Base-by-base conservation (phyloP, 2,888 invertebrate species). In the Anticlea derivata region DNA sequence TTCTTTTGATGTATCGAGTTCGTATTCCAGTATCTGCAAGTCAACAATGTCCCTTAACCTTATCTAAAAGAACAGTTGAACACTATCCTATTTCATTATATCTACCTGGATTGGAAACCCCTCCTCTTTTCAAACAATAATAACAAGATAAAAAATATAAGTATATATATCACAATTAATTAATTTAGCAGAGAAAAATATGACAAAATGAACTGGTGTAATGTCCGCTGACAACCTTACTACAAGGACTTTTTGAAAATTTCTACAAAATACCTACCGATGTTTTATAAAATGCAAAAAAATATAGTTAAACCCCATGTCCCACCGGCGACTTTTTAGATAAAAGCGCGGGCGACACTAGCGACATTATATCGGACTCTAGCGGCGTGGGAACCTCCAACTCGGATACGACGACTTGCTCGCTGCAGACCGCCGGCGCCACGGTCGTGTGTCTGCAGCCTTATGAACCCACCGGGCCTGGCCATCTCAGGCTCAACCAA, bases 281-380 rank as follows among this genome's bases (percentile, higher is more conserved):
- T 10, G 3, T 39, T 10, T 30, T 12, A n/a, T 30, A n/a, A 41
- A 31, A 23, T 13, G 12, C 7, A 23, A 39, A 27, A 26, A 27
- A 26, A 29, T 30, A 26, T 34, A 48, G 37, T 30, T 49, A 35
- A 44, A 49, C 10, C 39, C 38, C 13, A 41, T 38, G 8, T 37
- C 38, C 39, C 27, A 47, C 34, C 37, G 48, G 34, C 45, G 38
- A 45, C 39, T 67, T 78, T 69, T 74, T 70, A 97, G 97, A 97
- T 93, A 97, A 97, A 91, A 96, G 96, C 83, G 93, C 96, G 73
- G 96, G 96, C 59, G 97, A 97, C 82, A 94, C 96, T 63, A 96
- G 96, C 87, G 97, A 97, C 92, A 96, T 96, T 79, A 96, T 97
- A 75, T 97, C 96, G 85, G 97, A 97, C 89, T 97, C 97, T 73